Conservation (phyloP, 2,888 invertebrate species). For the Pandemis cinnamomeana region DNA sequence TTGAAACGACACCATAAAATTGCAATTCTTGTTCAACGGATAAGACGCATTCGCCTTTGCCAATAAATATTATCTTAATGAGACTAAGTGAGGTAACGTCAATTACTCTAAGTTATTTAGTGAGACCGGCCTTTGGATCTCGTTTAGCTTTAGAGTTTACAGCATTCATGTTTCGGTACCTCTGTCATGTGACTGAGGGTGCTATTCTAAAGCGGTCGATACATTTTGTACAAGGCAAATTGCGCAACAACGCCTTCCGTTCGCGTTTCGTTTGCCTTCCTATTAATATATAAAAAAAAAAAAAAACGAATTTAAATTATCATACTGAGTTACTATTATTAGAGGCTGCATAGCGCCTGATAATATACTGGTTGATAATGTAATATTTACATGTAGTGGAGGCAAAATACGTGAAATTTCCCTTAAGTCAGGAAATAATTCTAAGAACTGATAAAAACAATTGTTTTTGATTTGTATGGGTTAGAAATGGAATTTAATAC, state of each 20-base stretch:
- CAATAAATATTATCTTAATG: conserved; percentile 1
- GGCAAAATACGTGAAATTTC: too few species aligned
- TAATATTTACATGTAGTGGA: too few species aligned
- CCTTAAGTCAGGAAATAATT: too few species aligned
- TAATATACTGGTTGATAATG: too few species aligned
- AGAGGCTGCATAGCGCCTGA: too few species aligned
- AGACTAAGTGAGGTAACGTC: neutral
- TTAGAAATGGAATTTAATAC: too few species aligned
- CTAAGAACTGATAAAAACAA: too few species aligned
- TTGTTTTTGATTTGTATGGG: too few species aligned
- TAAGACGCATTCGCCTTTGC: neutral
- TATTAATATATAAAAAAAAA: too few species aligned
- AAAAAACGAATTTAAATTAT: neutral
- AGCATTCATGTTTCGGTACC: neutral
- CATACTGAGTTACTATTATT: too few species aligned
- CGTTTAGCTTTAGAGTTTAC: conserved; percentile 14
- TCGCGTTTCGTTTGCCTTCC: too few species aligned
- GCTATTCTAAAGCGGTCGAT: conserved; percentile 1
- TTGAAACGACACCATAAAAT: neutral
- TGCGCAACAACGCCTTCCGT: neutral
- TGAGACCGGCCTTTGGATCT: conserved; percentile 7
- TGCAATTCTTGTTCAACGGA: neutral
- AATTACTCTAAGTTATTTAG: conserved; percentile 3
- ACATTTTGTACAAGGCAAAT: neutral
- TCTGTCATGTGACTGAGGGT: neutral